Conservation (phyloP, 2,113 vertebrate species). For the Rhea americana region DNA sequence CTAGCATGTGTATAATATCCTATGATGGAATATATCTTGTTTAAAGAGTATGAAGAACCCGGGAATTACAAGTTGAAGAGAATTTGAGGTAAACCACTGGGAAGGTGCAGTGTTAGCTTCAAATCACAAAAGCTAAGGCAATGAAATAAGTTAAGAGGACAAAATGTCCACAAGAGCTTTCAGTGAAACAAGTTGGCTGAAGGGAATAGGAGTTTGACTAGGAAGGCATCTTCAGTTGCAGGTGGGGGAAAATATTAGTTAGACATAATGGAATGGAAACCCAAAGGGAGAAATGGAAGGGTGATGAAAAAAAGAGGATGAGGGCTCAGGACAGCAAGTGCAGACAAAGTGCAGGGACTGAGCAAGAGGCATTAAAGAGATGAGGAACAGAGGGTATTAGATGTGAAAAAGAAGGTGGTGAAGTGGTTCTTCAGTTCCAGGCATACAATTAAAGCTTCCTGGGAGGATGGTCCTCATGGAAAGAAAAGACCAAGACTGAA, state of each 20-base stretch:
- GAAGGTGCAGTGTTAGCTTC: neutral
- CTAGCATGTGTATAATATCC: neutral
- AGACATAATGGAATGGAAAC: neutral
- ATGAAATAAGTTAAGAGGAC: neutral
- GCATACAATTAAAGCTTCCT: neutral
- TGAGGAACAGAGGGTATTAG: neutral
- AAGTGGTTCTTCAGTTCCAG: neutral
- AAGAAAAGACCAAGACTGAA: neutral
- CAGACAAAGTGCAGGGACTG: neutral
- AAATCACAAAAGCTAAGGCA: neutral
- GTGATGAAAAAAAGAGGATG: neutral
- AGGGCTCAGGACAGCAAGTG: neutral
- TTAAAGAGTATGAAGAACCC: neutral
- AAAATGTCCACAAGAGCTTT: neutral
- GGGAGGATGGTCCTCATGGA: neutral
- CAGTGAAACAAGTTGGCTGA: neutral
- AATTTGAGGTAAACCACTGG: neutral
- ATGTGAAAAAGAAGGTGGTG: neutral
- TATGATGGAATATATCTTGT: neutral
- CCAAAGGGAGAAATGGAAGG: neutral
- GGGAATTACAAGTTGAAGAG: neutral
- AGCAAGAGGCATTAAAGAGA: neutral
- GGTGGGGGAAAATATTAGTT: neutral
- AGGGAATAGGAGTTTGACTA: neutral
- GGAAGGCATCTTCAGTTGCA: neutral